phyloP scores from a whole-genome alignment of 2,797 vertebrate species.

The Amazona ochrocephala region DNA sequence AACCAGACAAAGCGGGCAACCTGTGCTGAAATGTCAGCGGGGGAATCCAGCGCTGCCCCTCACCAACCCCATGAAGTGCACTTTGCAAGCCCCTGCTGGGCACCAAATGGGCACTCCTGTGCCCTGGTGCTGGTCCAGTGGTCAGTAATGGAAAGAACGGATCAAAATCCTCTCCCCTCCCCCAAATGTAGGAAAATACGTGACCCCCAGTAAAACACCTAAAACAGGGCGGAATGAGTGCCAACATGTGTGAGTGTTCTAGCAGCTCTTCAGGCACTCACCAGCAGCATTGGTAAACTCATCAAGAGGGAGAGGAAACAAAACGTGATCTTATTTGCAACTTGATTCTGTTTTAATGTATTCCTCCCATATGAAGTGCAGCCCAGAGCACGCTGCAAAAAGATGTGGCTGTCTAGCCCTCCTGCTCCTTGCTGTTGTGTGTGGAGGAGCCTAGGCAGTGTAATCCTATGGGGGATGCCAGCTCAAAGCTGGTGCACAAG shows the following conservation, averaged over 20 bases:
- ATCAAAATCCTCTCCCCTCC: not conserved
- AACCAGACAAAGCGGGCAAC: not conserved
- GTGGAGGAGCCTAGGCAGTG: not conserved
- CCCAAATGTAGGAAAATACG: not conserved
- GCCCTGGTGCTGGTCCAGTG: not conserved
- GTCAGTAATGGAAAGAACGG: not conserved
- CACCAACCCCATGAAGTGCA: accelerated
- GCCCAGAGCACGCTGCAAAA: not conserved
- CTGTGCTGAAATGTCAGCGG: not conserved
- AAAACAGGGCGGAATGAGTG: not conserved
- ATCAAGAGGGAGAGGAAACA: not conserved
- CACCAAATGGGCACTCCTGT: not conserved
- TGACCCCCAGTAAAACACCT: not conserved
- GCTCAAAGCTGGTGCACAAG: not conserved
- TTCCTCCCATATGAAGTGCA: not conserved
- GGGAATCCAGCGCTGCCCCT: not conserved
- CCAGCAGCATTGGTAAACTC: not conserved
- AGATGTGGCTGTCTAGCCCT: not conserved
- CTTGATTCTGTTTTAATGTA: not conserved
- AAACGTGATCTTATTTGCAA: not conserved
- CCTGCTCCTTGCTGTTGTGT: not conserved
- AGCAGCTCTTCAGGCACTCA: not conserved
- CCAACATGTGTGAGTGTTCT: not conserved
- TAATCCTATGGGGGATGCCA: accelerated
- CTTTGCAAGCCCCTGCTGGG: not conserved